These are phyloP conservation scores for Synergus laeviventris DNA, from an alignment of 2,888 invertebrate species.

Conservation along the genomic window DNA sequence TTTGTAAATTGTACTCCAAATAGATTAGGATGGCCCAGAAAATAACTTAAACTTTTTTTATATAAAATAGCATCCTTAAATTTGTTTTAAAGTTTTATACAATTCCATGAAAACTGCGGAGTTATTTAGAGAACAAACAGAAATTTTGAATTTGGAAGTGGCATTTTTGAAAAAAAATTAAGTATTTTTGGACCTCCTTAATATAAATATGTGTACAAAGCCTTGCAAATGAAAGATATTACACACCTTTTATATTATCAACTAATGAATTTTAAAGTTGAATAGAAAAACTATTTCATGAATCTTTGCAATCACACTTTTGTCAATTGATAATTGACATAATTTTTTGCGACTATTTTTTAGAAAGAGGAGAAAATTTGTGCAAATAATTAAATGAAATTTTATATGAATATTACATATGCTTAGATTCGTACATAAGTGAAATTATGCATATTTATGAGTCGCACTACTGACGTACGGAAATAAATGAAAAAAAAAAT, in stretches of 20 bases:
- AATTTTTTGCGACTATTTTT: background rate
- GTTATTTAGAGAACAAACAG: too few relatives aligned
- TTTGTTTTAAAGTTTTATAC: too few relatives aligned
- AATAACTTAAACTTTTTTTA: too few relatives aligned
- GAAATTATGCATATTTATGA: background rate
- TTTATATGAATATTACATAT: background rate
- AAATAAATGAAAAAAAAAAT: background rate
- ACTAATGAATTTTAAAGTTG: background rate
- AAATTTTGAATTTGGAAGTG: too few relatives aligned
- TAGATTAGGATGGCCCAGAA: too few relatives aligned
- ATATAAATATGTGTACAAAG: slow-evolving; percentile 7
- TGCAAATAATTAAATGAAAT: background rate
- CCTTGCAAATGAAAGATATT: background rate
- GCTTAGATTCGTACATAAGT: slow-evolving; percentile 9
- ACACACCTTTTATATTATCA: background rate
- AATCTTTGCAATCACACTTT: background rate
- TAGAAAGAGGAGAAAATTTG: background rate
- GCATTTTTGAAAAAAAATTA: too few relatives aligned
- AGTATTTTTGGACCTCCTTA: too few relatives aligned
- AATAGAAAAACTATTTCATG: background rate
- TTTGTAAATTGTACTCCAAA: background rate
- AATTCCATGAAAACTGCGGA: too few relatives aligned
- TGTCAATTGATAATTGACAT: background rate
- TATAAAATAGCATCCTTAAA: too few relatives aligned
- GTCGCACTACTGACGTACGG: slow-evolving; percentile 14